Evolutionary conservation across 2,888 invertebrate genomes (phyloP).

Genomic region (Scelioninae gen. 1): DNA sequence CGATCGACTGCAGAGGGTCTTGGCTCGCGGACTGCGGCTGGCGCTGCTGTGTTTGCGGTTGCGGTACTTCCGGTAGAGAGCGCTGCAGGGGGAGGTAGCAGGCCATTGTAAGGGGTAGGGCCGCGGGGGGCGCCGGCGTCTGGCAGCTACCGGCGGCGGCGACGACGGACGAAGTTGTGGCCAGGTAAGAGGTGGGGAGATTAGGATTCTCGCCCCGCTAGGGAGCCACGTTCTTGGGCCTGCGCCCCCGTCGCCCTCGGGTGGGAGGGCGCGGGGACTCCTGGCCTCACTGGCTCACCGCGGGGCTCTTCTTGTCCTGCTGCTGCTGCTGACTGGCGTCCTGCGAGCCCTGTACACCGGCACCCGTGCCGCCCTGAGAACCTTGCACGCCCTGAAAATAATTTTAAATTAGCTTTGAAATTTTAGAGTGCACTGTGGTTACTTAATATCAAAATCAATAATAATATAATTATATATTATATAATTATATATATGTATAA

Average conservation of each 20-base stretch:
- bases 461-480: no score
- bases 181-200: constrained; percentile 80
- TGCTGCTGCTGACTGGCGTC: constrained; percentile 89
- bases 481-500: no score
- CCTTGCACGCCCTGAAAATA: constrained; percentile 83
- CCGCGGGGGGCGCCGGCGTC: no score
- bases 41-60: constrained; percentile 77
- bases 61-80: constrained; percentile 78
- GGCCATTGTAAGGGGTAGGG: constrained; percentile 50
- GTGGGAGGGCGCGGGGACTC: constrained; percentile 85
- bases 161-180: constrained; percentile 71
- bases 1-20: constrained; percentile 82
- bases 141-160: constrained; percentile 75
- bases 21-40: constrained; percentile 77
- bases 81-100: constrained; percentile 75
- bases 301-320: constrained; percentile 92
- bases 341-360: constrained; percentile 85
- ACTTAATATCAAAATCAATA: no score
- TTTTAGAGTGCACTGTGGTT: no score
- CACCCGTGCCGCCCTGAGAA: constrained; percentile 82
- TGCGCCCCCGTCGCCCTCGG: constrained; percentile 85
- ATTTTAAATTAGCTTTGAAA: constrained; percentile 7
- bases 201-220: constrained; percentile 84
- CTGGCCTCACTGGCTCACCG: constrained; percentile 90
- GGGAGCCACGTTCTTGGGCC: constrained; percentile 85